Conservation (phyloP, 2,113 vertebrate species). For the Thermophis baileyi region DNA sequence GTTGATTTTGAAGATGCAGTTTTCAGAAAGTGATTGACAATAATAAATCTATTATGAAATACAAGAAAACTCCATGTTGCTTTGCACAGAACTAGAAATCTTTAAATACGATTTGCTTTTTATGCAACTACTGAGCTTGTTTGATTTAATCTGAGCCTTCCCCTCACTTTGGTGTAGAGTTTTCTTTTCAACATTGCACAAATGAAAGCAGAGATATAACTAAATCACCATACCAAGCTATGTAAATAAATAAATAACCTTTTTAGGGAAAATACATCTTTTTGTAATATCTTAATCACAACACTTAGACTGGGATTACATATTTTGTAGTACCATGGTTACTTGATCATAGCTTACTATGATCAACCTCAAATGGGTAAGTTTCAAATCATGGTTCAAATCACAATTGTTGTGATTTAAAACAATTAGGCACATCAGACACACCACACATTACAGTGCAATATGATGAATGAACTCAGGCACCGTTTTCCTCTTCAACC, state of each 20-base stretch:
- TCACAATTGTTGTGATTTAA: neutral
- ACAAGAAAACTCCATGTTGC: neutral
- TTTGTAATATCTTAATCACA: neutral
- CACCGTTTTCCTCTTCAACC: neutral
- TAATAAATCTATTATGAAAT: neutral
- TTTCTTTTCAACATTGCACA: neutral
- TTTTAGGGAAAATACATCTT: neutral
- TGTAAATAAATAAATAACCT: neutral
- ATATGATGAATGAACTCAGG: neutral
- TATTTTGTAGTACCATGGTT: neutral
- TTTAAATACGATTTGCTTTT: neutral
- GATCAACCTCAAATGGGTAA: neutral
- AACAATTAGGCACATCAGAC: neutral
- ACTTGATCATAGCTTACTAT: neutral
- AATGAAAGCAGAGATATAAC: neutral
- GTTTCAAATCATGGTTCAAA: neutral
- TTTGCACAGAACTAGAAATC: neutral
- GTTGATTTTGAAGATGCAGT: neutral
- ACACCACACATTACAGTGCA: neutral
- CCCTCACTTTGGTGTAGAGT: neutral
- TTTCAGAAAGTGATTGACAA: neutral
- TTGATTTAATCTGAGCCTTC: neutral
- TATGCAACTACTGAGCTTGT: neutral
- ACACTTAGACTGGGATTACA: neutral
- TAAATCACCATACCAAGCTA: neutral